Evolutionary conservation across 2,113 vertebrate genomes (phyloP), one percentile per base, ranked within the genome.

Genomic region (Lates calcarifer): DNA sequence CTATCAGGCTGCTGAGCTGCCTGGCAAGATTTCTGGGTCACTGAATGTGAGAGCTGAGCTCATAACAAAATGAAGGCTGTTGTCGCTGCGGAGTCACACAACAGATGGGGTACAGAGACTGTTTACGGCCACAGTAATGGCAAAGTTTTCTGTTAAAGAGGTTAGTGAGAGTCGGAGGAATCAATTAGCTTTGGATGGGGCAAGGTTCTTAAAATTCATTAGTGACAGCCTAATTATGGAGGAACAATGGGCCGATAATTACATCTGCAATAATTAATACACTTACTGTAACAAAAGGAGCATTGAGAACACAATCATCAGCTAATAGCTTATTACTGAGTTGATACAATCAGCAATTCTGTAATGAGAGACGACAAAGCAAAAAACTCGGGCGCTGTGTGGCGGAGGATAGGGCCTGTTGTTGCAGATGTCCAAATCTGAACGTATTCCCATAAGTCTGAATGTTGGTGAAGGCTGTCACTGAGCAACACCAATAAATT

Each of bases 241-340:
- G 81, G 60, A 93, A 93, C 90, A 94, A 92, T 86, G 67, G 67
- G 70, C 74, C 85, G 91, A 92, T 94, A 94, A 95, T 95, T 93
- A 90, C 89, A 91, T 88, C 74, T 78, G 76, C 76, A 93, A 90
- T 92, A 93, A 94, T 94, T 88, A 93, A 95, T 92, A 89, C 74
- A 75, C 51, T 90, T 87, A 90, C 74, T 90, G 71, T 84, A 77
- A 93, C 91, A 87, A 94, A 88, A 83, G 79, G 65, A 86, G 69
- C 7, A 24, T 62, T 78, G 87, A 90, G 85, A 90, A 90, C 73
- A 84, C 81, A 91, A 60, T 92, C 85, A 81, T 89, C 77, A 26
- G 75, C 87, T 89, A 93, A 90, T 91, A 86, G 87, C 77, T 73
- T 88, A 91, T 91, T 90, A 91, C 86, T 29, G 69, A 83, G 85